Conservation (phyloP, 2,113 vertebrate genomes). For the Hippocampus guttulatus region DNA sequence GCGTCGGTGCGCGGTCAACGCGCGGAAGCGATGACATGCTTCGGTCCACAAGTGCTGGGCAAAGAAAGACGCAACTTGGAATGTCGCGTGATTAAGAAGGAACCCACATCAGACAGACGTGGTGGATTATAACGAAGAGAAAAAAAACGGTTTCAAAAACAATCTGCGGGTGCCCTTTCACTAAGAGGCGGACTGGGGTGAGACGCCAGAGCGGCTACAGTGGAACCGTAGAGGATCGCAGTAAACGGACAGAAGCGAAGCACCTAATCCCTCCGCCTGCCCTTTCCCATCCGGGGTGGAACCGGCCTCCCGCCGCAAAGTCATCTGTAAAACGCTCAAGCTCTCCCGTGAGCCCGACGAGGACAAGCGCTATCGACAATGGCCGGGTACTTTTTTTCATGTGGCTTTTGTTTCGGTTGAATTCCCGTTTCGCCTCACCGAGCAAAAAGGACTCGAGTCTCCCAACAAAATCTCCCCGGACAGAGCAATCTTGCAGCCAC, state of each 20-base stretch:
- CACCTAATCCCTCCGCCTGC: too few relatives aligned
- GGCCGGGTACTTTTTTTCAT: too few relatives aligned
- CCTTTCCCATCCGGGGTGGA: too few relatives aligned
- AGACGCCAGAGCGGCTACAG: too few relatives aligned
- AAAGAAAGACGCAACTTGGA: conserved; percentile 42
- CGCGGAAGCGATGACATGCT: conserved; percentile 45
- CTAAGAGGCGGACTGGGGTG: conserved; percentile 42
- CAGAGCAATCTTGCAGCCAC: conserved; percentile 63
- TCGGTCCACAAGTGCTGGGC: not conserved
- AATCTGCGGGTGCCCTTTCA: conserved; percentile 66
- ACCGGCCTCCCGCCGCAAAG: too few relatives aligned
- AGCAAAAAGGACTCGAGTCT: not conserved
- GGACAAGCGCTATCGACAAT: too few relatives aligned
- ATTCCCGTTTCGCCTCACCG: not conserved
- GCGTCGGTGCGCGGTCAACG: conserved; percentile 58
- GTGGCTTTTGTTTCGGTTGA: not conserved
- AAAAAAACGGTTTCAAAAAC: conserved; percentile 71
- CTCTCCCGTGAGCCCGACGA: too few relatives aligned
- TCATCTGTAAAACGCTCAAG: too few relatives aligned
- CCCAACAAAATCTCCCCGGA: conserved; percentile 17
- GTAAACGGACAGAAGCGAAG: too few relatives aligned
- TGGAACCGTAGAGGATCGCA: too few relatives aligned
- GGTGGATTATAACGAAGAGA: conserved; percentile 50
- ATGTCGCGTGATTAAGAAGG: conserved; percentile 73
- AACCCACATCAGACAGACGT: conserved; percentile 57